These are phyloP conservation scores for Platynereis dumerilii DNA, from an alignment of 2,888 invertebrate genomes.

Conservation along the genomic window DNA sequence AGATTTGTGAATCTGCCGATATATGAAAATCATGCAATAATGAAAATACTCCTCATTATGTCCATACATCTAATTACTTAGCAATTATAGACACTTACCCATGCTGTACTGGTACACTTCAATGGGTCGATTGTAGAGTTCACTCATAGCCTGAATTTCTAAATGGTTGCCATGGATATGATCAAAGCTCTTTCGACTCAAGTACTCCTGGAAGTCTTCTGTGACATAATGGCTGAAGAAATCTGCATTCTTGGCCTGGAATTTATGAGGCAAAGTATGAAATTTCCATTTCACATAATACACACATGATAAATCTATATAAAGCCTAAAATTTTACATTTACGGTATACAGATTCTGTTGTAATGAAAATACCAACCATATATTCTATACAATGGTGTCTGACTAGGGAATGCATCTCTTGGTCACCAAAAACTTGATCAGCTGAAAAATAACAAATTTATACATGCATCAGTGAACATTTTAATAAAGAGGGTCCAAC, in stretches of 20 bases:
- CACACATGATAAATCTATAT: background rate
- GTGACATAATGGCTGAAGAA: constrained; percentile 88
- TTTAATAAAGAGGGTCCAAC: too few species aligned
- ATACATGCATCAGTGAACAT: too few species aligned
- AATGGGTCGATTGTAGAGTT: constrained; percentile 85
- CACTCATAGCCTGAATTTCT: constrained; percentile 89
- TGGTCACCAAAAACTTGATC: constrained; percentile 90
- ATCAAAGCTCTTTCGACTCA: constrained; percentile 79
- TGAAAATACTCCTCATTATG: too few species aligned
- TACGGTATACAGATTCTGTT: too few species aligned
- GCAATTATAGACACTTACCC: too few species aligned
- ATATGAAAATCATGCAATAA: too few species aligned
- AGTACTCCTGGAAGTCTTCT: constrained; percentile 84
- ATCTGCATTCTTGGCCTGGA: constrained; percentile 81
- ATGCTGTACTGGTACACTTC: constrained; percentile 83
- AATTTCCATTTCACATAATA: background rate
- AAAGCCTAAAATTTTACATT: too few species aligned
- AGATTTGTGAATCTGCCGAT: too few species aligned
- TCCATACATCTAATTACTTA: too few species aligned
- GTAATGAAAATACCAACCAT: constrained; percentile 75
- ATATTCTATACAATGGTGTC: constrained; percentile 88
- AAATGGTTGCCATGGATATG: constrained; percentile 88
- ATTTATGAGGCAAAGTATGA: constrained; percentile 23
- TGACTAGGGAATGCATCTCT: constrained; percentile 83
- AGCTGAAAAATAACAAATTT: constrained; percentile 65